phyloP scores from a whole-genome alignment of 1,140 invertebrate genomes.

The Meloidogyne hapla region DNA sequence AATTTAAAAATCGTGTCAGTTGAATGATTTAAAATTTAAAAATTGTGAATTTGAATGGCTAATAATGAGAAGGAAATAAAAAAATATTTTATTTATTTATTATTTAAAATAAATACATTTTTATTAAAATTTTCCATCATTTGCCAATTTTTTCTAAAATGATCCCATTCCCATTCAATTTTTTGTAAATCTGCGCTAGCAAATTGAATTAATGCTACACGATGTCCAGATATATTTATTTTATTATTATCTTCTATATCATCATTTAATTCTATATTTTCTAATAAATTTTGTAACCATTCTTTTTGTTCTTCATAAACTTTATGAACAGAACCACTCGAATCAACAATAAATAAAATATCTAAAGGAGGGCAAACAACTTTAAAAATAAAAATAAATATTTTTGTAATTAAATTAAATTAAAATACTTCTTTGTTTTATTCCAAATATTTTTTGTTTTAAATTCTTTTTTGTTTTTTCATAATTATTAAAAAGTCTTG shows the following conservation, averaged over 20 bases:
- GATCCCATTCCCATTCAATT: conserved; percentile 55
- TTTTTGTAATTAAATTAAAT: too few species aligned
- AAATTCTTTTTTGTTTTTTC: not conserved
- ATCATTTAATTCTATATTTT: conserved; percentile 19
- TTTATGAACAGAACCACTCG: conserved; percentile 54
- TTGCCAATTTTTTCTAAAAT: conserved; percentile 42
- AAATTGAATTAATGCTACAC: conserved; percentile 57
- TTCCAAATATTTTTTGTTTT: not conserved
- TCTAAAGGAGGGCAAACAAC: conserved; percentile 2
- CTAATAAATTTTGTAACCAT: conserved; percentile 48
- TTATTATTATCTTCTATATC: not conserved
- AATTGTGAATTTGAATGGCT: too few species aligned
- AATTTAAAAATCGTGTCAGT: too few species aligned
- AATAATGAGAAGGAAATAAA: too few species aligned
- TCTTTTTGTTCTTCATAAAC: conserved; percentile 54
- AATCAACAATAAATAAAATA: conserved; percentile 48
- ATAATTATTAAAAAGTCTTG: not conserved
- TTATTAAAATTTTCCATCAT: conserved; percentile 52
- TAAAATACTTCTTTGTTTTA: not conserved
- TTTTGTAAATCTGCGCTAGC: conserved; percentile 55
- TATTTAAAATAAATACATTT: conserved; percentile 24
- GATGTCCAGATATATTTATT: conserved; percentile 33
- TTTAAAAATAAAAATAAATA: not conserved
- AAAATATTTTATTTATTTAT: conserved; percentile 7
- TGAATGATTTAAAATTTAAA: conserved; percentile 5